A percentile compares a stretch with the other conserved stretches of the same genome.
phyloP scores from a whole-genome alignment of 2,797 vertebrate species.

The Otus scops region DNA sequence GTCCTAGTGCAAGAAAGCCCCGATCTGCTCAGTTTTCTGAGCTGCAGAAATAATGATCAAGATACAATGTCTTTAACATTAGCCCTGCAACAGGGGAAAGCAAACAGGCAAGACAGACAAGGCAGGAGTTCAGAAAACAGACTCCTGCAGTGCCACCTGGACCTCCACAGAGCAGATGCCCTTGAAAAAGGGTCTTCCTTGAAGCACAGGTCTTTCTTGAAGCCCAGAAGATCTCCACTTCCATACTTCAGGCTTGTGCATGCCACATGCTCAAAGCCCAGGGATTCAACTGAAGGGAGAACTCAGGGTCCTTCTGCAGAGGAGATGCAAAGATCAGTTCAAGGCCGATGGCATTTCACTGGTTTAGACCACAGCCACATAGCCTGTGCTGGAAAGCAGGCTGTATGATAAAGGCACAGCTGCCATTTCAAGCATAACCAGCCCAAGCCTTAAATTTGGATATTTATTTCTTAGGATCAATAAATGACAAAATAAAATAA shows the following conservation, averaged over 20 bases:
- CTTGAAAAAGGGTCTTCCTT: background rate
- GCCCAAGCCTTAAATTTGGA: background rate
- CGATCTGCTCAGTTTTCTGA: background rate
- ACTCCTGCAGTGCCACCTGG: background rate
- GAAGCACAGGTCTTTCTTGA: background rate
- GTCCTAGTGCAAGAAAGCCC: background rate
- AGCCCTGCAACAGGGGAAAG: background rate
- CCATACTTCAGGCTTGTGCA: background rate
- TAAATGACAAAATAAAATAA: slow-evolving; percentile 45
- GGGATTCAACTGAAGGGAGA: background rate
- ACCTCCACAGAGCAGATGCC: background rate
- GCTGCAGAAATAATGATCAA: background rate
- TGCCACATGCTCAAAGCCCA: background rate
- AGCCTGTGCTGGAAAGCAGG: background rate
- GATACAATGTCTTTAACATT: accelerated
- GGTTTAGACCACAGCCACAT: background rate
- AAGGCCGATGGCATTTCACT: background rate
- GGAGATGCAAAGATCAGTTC: background rate
- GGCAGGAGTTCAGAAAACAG: background rate
- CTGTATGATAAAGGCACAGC: background rate
- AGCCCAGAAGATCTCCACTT: background rate
- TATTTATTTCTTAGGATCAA: slow-evolving; percentile 63
- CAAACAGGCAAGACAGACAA: background rate
- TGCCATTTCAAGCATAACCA: background rate
- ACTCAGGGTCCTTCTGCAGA: background rate